These are phyloP conservation scores for Percina caprodes DNA, from an alignment of 2,113 vertebrate species.

Conservation along the genomic window DNA sequence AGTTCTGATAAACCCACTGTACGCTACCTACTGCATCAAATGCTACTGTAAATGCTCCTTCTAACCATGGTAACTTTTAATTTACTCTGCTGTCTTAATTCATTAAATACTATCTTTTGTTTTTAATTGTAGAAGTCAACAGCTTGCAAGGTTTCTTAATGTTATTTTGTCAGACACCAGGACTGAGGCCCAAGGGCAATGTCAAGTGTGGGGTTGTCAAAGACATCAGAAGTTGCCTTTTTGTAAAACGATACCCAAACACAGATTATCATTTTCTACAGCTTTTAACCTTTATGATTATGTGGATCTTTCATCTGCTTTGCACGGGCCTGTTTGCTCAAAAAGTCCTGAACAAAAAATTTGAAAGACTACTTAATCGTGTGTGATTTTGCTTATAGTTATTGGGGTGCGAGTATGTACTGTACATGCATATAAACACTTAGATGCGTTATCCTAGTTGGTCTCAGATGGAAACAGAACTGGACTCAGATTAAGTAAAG, in stretches of 20 bases:
- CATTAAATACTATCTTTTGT: not conserved
- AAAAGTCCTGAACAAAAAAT: constrained; percentile 14
- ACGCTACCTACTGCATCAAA: not conserved
- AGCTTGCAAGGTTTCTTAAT: not conserved
- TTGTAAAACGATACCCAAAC: constrained; percentile 19
- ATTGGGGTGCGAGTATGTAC: not conserved
- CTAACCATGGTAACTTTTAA: not conserved
- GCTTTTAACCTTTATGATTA: constrained; percentile 16
- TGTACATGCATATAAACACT: not conserved
- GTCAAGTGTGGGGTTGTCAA: constrained; percentile 11
- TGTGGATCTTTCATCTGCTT: constrained; percentile 27
- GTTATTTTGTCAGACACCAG: not conserved
- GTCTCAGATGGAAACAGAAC: constrained; percentile 11
- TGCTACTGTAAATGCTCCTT: not conserved
- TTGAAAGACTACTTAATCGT: not conserved
- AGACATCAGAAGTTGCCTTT: constrained; percentile 30
- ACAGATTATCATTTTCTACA: constrained; percentile 36
- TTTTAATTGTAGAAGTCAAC: not conserved
- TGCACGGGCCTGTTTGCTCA: not conserved
- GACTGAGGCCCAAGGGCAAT: not conserved
- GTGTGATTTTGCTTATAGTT: not conserved
- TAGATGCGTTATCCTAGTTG: not conserved
- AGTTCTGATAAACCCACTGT: not conserved
- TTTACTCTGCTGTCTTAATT: not conserved
- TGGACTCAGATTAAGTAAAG: constrained; percentile 32